Percentiles rank a stretch among this genome's conserved stretches.
Evolutionary conservation across 2,113 vertebrate species (phyloP).

Genomic region (Urocolius indicus): DNA sequence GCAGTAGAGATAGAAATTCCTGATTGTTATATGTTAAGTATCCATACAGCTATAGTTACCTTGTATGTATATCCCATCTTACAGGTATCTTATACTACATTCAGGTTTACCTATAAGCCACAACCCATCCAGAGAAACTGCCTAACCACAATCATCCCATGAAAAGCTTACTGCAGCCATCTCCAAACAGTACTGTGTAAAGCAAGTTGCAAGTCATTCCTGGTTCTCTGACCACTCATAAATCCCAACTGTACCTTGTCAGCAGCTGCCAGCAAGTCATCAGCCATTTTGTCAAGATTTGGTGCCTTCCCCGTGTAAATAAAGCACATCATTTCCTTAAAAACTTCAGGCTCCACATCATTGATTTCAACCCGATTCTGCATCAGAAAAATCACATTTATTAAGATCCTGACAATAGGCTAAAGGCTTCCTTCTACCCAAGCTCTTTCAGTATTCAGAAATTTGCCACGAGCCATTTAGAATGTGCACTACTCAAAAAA

Average conservation of each 20-base stretch:
- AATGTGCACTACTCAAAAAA: not conserved
- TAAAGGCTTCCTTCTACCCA: not conserved
- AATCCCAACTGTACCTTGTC: constrained; percentile 83
- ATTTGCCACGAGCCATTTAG: not conserved
- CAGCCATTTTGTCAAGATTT: constrained; percentile 97
- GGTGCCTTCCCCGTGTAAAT: constrained; percentile 94
- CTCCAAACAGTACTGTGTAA: not conserved
- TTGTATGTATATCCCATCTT: fast-evolving
- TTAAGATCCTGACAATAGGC: not conserved
- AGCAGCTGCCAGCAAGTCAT: constrained; percentile 93
- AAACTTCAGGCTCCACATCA: constrained; percentile 94
- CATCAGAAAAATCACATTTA: not conserved
- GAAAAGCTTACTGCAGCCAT: not conserved
- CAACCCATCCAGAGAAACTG: not conserved
- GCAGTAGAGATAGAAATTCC: not conserved
- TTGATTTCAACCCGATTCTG: constrained; percentile 95
- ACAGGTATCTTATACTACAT: not conserved
- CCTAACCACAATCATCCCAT: not conserved
- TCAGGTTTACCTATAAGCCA: not conserved
- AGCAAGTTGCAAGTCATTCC: not conserved
- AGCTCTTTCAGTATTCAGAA: not conserved
- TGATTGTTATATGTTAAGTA: not conserved
- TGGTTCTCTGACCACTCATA: not conserved
- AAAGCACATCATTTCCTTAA: constrained; percentile 97
- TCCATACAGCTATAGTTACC: not conserved